These are phyloP conservation scores for Papilio machaon DNA, from an alignment of 1,140 invertebrate genomes.

Conservation along the genomic window DNA sequence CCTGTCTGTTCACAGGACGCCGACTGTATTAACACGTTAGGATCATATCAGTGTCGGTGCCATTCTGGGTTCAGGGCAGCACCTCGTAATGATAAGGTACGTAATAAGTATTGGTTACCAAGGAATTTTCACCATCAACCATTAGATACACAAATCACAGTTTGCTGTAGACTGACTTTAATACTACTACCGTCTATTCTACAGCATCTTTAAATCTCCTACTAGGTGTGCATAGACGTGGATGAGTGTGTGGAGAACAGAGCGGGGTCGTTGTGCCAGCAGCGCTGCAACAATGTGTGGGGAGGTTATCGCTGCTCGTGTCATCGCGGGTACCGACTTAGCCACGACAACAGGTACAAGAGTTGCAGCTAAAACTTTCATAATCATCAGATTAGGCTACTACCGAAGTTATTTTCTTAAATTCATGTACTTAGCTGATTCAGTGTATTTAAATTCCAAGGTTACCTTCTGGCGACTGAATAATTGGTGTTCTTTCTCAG, in stretches of 20 bases:
- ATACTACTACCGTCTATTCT: neutral
- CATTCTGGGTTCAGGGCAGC: conserved; percentile 85
- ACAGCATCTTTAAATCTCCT: neutral
- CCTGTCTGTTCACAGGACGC: conserved; percentile 83
- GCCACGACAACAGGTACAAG: conserved; percentile 86
- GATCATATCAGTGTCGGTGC: conserved; percentile 92
- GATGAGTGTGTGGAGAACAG: conserved; percentile 76
- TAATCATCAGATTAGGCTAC: too few species aligned
- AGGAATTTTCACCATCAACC: neutral
- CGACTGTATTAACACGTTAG: conserved; percentile 90
- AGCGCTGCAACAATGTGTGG: conserved; percentile 92
- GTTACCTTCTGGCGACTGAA: too few species aligned
- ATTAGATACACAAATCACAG: neutral
- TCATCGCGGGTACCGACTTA: conserved; percentile 87
- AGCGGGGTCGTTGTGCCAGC: conserved; percentile 87
- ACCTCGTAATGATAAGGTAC: conserved; percentile 72
- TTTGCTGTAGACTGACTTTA: neutral
- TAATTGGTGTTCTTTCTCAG: too few species aligned
- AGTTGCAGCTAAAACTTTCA: neutral
- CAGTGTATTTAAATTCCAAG: too few species aligned
- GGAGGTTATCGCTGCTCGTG: conserved; percentile 92
- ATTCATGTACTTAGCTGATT: too few species aligned
- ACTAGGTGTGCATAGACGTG: conserved; percentile 74
- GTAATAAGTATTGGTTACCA: neutral
- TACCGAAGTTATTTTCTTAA: too few species aligned